Percentiles rank a stretch among this genome's conserved stretches.
Conservation (phyloP, 1,140 invertebrate genomes). For the Cephus cinctus region DNA sequence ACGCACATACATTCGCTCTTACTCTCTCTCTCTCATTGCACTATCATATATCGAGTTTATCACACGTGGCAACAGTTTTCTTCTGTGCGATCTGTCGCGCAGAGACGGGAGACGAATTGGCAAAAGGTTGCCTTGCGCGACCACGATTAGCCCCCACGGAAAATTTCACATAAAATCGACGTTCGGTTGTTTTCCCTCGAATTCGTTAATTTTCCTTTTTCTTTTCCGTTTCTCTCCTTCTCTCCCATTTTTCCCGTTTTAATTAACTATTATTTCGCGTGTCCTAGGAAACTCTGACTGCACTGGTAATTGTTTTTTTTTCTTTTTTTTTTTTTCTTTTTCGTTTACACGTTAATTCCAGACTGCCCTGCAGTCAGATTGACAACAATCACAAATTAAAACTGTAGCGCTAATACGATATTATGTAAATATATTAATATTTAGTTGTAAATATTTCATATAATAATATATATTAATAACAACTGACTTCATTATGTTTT, state of each 20-base stretch:
- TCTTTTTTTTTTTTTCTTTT: too few species aligned
- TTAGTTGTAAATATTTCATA: slow-evolving; percentile 51
- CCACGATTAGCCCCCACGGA: slow-evolving; percentile 20
- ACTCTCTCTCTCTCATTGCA: background rate
- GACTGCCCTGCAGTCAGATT: slow-evolving; percentile 51
- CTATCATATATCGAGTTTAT: too few species aligned
- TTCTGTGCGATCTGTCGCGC: slow-evolving; percentile 3
- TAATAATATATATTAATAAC: slow-evolving; percentile 53
- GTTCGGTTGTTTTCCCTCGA: background rate
- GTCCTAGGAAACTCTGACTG: slow-evolving; percentile 37
- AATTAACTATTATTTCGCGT: slow-evolving; percentile 14
- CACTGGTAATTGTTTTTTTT: slow-evolving; percentile 20
- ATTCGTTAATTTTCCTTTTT: slow-evolving; percentile 10
- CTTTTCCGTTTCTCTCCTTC: slow-evolving; percentile 12
- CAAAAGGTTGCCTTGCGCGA: slow-evolving; percentile 20
- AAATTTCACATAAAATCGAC: slow-evolving; percentile 28
- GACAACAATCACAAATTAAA: slow-evolving; percentile 51
- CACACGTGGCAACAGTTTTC: too few species aligned
- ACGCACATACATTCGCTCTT: too few species aligned
- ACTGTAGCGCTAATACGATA: slow-evolving; percentile 49
- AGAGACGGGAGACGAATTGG: slow-evolving; percentile 25
- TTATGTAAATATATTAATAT: slow-evolving; percentile 52
- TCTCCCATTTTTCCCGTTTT: slow-evolving; percentile 5
- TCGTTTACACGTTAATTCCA: slow-evolving; percentile 38
- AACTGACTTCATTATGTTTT: slow-evolving; percentile 31